Base-by-base conservation (phyloP, 1,140 invertebrate species). In the Lysiphlebus fabarum region DNA sequence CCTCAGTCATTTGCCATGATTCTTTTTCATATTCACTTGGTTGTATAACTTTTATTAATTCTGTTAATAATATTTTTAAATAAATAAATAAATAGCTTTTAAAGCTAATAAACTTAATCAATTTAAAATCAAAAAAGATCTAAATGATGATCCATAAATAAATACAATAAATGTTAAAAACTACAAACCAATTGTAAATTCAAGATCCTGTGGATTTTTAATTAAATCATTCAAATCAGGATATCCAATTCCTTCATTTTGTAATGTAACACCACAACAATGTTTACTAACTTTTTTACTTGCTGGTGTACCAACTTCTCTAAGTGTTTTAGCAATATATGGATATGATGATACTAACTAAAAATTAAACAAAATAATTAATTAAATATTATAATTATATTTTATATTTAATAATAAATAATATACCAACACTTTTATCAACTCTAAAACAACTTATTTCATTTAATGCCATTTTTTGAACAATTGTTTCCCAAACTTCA, bases 401-500 rank as follows among this genome's bases (percentile, higher is more conserved):
- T 34, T 44, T 6, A 10, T 49, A 43, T 36, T 12, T 17, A 11
- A 44, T n/a, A 48, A 37, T 53, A 38, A 45, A 14, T 53, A n/a
- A 42, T 51, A 64, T 40, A 76, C 82, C 82, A 83, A 95, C 93
- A 78, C 85, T 87, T 83, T 93, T 93, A 68, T 95, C 84, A 6
- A 96, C 87, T 41, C 74, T 84, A 78, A 98, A 98, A 67, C 85
- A 83, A 37, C 94, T 86, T 12, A 96, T 87, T 86, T 99, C 96
- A 62, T 89, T 87, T 6, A 92, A 72, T 56, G 87, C 85, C 95
- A 98, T 98, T 68, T 93, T 89, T 80, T 93, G 89, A 11, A 98
- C 80, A 68, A 95, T 90, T 44, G 83, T 86, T 82, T 99, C 96
- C 94, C 95, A 98, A 36, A 95, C 88, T 83, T 97, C 94, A 33